Evolutionary conservation across 2,888 invertebrate genomes (phyloP).

Genomic region (Anodontia alba): DNA sequence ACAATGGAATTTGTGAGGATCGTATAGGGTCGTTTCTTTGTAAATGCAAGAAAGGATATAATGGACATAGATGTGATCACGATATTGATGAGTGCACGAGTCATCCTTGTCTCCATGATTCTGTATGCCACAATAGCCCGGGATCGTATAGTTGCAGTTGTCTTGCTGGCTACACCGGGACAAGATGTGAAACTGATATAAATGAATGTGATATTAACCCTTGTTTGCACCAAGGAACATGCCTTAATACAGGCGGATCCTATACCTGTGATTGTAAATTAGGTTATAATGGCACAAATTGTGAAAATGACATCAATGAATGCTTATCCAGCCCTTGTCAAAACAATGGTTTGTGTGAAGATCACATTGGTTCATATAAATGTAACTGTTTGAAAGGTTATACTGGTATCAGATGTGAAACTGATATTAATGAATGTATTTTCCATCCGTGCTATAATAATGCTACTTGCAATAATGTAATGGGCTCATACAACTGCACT

Average conservation of each 20-base stretch:
- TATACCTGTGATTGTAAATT: not conserved
- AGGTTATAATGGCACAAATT: not conserved
- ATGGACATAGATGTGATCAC: not conserved
- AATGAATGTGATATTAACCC: constrained; percentile 10
- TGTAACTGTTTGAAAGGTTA: not conserved
- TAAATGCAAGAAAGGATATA: not conserved
- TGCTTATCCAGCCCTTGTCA: not conserved
- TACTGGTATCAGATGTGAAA: not conserved
- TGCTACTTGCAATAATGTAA: not conserved
- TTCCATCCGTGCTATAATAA: not conserved
- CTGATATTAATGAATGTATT: not conserved
- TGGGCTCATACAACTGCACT: not conserved
- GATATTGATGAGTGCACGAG: not conserved
- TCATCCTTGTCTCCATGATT: not conserved
- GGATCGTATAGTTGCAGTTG: not conserved
- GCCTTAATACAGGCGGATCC: not conserved
- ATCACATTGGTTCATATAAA: not conserved
- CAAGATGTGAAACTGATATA: not conserved
- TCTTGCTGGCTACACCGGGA: not conserved
- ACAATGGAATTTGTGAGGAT: not conserved
- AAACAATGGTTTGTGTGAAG: not conserved
- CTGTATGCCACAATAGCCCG: not conserved
- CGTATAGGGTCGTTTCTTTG: not conserved
- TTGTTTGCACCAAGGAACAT: not conserved
- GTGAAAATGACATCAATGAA: not conserved